Base-by-base conservation (phyloP, 2,113 vertebrate genomes). In the Limanda limanda region DNA sequence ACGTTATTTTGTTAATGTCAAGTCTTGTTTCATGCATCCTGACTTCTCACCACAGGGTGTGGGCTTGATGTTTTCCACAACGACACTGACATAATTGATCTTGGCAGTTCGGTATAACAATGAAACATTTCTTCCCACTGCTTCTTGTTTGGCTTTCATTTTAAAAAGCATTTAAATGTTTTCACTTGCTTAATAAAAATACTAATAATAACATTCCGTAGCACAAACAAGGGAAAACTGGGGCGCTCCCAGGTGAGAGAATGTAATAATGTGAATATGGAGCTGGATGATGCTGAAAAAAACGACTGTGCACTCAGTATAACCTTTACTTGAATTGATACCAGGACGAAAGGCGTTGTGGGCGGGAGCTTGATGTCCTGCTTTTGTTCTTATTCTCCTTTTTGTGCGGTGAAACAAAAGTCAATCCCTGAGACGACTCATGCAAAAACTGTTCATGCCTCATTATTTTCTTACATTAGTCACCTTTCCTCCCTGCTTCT, bases 311-410 rank as follows among this genome's bases (percentile, higher is more conserved):
- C 67, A 57, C 79, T 79, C 54, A 80, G 77, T 27, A 27, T 71
- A 81, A 85, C 73, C 76, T 85, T 86, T 45, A 47, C 45, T 55
- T 79, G 66, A 83, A 83, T 23, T 74, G 77, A 83, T 25, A 77
- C 56, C 61, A 65, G 47, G 62, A 77, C 72, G 77, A 81, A 81
- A 63, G 55, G 1, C 62, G 24, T 71, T 21, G 55, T 81, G 73
- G 68, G 63, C 66, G 58, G 65, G 65, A 70, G 48, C 14, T 24
- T 51, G 64, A 6, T 51, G 59, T 72, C 57, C 25, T 79, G 68
- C 54, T 69, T 73, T 42, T 42, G 40, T 42, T 42, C 40, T 42
- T 42, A 11, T 42, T 42, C 40, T 76, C 59, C 48, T 52, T 59
- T 74, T 70, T 69, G 47, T 64, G 51, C 71, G 40, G 37, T 47